A percentile compares a stretch with the other conserved stretches of the same genome.
Conservation (phyloP, 2,797 vertebrate species). For the Xerus rutilus region DNA sequence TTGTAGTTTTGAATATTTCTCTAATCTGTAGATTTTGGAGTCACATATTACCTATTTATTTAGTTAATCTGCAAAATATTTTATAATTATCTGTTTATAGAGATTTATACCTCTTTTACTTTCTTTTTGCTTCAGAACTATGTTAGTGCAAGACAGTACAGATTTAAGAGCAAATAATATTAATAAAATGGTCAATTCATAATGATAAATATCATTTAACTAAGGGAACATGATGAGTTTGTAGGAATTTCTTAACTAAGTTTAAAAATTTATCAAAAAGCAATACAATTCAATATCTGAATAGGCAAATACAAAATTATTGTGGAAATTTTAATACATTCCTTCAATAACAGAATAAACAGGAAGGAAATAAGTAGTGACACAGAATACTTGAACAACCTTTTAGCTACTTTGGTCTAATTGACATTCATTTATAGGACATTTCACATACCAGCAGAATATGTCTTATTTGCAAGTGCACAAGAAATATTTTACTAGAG, state of each 20-base stretch:
- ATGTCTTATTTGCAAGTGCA: neutral
- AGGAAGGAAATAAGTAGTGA: neutral
- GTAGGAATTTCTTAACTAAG: neutral
- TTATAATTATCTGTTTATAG: neutral
- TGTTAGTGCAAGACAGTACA: neutral
- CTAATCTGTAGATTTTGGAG: neutral
- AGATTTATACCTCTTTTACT: neutral
- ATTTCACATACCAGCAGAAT: neutral
- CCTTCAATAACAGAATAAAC: neutral
- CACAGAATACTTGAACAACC: neutral
- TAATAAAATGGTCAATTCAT: neutral
- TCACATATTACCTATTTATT: neutral
- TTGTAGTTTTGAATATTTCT: neutral
- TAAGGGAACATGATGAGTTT: neutral
- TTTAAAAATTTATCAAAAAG: neutral
- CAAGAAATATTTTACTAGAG: neutral
- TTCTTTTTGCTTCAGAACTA: neutral
- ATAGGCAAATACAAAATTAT: neutral
- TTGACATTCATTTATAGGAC: neutral
- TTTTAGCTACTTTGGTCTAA: neutral
- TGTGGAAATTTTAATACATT: neutral
- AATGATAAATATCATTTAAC: neutral
- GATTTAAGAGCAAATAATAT: neutral
- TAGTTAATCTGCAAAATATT: neutral
- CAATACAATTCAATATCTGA: neutral